A percentile compares a stretch with the other conserved stretches of the same genome.
These are phyloP conservation scores for Phasianus colchicus DNA, from an alignment of 2,113 vertebrate genomes.

Conservation along the genomic window DNA sequence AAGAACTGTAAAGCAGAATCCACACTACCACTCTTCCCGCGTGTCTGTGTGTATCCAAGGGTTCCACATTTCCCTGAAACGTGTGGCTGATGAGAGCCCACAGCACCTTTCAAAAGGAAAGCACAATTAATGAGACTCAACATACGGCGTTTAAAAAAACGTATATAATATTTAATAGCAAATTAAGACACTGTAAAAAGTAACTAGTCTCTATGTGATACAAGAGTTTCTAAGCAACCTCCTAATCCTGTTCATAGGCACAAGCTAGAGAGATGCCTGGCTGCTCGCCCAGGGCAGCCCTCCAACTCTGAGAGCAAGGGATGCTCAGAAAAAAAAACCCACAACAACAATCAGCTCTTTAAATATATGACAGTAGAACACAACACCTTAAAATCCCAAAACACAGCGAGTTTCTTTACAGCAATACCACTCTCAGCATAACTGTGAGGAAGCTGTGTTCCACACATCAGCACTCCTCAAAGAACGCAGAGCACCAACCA, in stretches of 20 bases:
- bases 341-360: background rate
- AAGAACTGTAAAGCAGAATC: constrained; percentile 84
- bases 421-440: fast-evolving
- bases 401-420: background rate
- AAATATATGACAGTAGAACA: fast-evolving
- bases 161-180: fast-evolving
- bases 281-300: background rate
- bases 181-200: background rate
- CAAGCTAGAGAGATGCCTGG: background rate
- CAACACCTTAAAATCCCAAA: background rate
- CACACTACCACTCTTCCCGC: constrained; percentile 84
- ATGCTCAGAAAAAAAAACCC: background rate
- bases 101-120: constrained; percentile 56
- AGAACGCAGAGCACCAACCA: fast-evolving
- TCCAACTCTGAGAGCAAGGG: background rate
- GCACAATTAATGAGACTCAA: background rate
- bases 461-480: fast-evolving
- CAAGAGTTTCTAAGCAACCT: constrained; percentile 28
- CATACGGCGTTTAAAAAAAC: fast-evolving
- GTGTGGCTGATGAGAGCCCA: constrained; percentile 75
- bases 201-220: fast-evolving
- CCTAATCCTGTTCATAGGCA: background rate
- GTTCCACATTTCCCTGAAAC: constrained; percentile 73
- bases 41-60: constrained; percentile 59
- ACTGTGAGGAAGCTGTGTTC: background rate